Evolutionary conservation across 2,113 vertebrate genomes (phyloP).

Genomic region (Pachypanchax playfairii): DNA sequence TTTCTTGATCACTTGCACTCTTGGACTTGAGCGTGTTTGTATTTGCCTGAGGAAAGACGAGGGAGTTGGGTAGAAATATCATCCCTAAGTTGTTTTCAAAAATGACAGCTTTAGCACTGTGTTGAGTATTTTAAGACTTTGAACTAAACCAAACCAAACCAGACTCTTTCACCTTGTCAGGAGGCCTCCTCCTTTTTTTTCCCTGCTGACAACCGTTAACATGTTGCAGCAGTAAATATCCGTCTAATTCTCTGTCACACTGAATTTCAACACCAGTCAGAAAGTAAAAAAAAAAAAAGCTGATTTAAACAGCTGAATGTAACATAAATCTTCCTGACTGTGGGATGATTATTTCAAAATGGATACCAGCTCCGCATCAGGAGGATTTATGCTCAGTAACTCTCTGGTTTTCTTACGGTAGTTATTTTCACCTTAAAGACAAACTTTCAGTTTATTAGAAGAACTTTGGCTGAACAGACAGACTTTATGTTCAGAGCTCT

Average conservation of each 20-base stretch:
- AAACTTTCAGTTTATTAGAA: constrained; percentile 21
- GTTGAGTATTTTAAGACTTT: constrained; percentile 65
- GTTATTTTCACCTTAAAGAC: constrained; percentile 31
- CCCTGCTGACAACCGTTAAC: constrained; percentile 47
- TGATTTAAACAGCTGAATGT: no score
- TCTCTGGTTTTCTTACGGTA: constrained; percentile 11
- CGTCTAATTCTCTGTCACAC: constrained; percentile 32
- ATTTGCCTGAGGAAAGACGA: constrained; percentile 55
- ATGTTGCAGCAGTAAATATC: constrained; percentile 23
- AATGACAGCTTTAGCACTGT: constrained; percentile 68
- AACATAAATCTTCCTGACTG: constrained; percentile 6
- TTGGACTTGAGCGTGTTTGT: constrained; percentile 7
- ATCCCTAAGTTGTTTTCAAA: constrained; percentile 57
- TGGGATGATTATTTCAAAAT: not conserved
- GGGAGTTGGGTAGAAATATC: constrained; percentile 30
- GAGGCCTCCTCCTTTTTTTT: constrained; percentile 6
- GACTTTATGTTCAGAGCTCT: constrained; percentile 37
- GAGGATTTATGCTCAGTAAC: constrained; percentile 21
- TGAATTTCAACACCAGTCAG: not conserved
- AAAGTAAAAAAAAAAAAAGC: no score
- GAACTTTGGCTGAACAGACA: constrained; percentile 35
- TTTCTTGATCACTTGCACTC: constrained; percentile 34
- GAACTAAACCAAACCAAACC: constrained; percentile 65
- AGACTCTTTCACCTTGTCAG: constrained; percentile 44
- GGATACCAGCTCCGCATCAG: not conserved